Evolutionary conservation across 1,140 invertebrate species (phyloP).

Genomic region (Micrasema longulum): DNA sequence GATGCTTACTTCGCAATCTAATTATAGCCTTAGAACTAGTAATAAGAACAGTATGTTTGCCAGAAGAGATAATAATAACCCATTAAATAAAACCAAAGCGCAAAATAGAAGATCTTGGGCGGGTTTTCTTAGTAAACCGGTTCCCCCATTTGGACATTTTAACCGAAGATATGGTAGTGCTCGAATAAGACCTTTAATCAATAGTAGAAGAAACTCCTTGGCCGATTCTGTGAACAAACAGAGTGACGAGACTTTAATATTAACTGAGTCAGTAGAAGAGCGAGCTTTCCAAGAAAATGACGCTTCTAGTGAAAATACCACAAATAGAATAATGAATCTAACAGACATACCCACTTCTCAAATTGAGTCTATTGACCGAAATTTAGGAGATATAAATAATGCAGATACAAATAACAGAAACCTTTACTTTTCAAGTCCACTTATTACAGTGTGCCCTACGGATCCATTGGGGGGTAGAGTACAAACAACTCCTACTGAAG

Average conservation of each 20-base stretch:
- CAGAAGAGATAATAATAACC: constrained; percentile 44
- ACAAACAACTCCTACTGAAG: constrained; percentile 66
- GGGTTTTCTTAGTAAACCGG: constrained; percentile 49
- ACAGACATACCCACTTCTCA: constrained; percentile 42
- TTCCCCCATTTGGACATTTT: constrained; percentile 11
- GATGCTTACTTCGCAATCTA: constrained; percentile 49
- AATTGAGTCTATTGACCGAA: constrained; percentile 52
- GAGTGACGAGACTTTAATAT: constrained; percentile 19
- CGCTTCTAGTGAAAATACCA: constrained; percentile 11
- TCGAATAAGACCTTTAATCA: constrained; percentile 48
- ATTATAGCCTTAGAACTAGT: constrained; percentile 45
- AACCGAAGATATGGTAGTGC: constrained; percentile 47
- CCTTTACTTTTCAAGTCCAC: constrained; percentile 73
- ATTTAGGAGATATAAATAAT: constrained; percentile 57
- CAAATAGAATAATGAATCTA: constrained; percentile 1
- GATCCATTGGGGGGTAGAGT: constrained; percentile 73
- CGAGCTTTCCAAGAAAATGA: constrained; percentile 10
- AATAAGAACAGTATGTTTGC: constrained; percentile 45
- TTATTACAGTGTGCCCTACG: constrained; percentile 70
- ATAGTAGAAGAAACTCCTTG: constrained; percentile 49
- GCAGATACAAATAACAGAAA: constrained; percentile 58
- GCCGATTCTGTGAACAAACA: constrained; percentile 45
- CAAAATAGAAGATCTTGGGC: constrained; percentile 54
- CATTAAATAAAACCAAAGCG: constrained; percentile 36
- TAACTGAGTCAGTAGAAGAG: constrained; percentile 31